These are phyloP conservation scores for Psilanteris sp. DNA, from an alignment of 1,140 invertebrate genomes.

Conservation along the genomic window DNA sequence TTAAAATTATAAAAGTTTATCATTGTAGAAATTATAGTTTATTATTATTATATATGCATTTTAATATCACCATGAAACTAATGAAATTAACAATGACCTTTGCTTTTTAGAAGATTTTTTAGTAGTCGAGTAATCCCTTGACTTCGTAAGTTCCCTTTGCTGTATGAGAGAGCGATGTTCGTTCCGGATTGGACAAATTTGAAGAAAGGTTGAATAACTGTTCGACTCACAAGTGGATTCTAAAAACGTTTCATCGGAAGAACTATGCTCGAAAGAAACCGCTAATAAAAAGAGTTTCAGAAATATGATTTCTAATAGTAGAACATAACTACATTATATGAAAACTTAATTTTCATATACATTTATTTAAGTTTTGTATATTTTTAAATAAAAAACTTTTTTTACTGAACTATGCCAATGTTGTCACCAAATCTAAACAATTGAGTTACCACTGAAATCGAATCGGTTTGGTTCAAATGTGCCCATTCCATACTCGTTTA, in stretches of 20 bases:
- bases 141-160: conserved; percentile 72
- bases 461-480: conserved; percentile 58
- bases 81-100: conserved; percentile 67
- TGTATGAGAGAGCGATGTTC: conserved; percentile 72
- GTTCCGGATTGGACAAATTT: conserved; percentile 71
- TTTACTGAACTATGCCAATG: no score
- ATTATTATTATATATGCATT: no score
- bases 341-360: no score
- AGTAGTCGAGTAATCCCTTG: conserved; percentile 61
- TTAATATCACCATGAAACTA: no score
- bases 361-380: no score
- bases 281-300: conserved; percentile 67
- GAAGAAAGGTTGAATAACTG: conserved; percentile 58
- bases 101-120: conserved; percentile 48
- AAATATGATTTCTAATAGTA: no score
- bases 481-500: conserved; percentile 68
- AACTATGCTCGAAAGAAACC: conserved; percentile 68
- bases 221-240: conserved; percentile 56
- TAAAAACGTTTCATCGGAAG: conserved; percentile 53
- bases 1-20: no score
- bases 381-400: no score
- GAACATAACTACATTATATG: no score
- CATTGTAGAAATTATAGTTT: no score
- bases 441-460: conserved; percentile 65
- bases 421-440: no score